phyloP scores from a whole-genome alignment of 2,797 vertebrate genomes.

The Huso huso region DNA sequence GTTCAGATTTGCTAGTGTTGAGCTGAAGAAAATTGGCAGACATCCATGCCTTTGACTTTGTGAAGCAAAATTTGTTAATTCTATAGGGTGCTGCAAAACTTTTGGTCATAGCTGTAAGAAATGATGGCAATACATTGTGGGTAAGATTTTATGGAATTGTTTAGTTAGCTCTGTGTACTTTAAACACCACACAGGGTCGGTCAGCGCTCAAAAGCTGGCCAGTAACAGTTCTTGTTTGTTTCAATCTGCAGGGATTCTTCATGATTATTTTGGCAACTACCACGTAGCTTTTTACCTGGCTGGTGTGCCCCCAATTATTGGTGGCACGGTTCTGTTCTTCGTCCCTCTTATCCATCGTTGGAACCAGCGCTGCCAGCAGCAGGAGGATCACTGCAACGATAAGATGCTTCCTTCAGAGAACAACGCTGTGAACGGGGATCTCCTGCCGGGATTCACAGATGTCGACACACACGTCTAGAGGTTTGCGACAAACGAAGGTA shows the following conservation, averaged over 20 bases:
- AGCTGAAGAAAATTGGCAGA: too few species aligned
- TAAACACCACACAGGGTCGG: too few species aligned
- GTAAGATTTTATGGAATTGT: too few species aligned
- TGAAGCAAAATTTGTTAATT: too few species aligned
- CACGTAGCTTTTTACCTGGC: constrained; percentile 87
- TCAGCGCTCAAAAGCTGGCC: too few species aligned
- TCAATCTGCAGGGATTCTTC: constrained; percentile 72
- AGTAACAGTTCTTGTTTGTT: background rate
- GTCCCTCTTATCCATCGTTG: constrained; percentile 81
- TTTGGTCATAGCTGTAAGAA: too few species aligned
- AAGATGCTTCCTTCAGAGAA: constrained; percentile 72
- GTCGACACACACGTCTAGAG: constrained; percentile 79
- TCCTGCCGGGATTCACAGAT: constrained; percentile 80
- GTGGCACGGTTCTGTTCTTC: constrained; percentile 79
- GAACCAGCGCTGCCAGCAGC: constrained; percentile 54
- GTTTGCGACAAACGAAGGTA: constrained; percentile 40
- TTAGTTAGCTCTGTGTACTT: too few species aligned
- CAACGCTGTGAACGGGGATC: constrained; percentile 78
- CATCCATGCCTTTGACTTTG: too few species aligned
- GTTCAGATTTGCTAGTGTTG: too few species aligned
- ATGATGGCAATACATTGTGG: too few species aligned
- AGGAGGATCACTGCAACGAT: constrained; percentile 68
- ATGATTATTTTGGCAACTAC: constrained; percentile 74
- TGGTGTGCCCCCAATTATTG: constrained; percentile 84
- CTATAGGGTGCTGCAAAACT: too few species aligned